phyloP scores from a whole-genome alignment of 2,797 vertebrate genomes.

The Coregonus suidteri region DNA sequence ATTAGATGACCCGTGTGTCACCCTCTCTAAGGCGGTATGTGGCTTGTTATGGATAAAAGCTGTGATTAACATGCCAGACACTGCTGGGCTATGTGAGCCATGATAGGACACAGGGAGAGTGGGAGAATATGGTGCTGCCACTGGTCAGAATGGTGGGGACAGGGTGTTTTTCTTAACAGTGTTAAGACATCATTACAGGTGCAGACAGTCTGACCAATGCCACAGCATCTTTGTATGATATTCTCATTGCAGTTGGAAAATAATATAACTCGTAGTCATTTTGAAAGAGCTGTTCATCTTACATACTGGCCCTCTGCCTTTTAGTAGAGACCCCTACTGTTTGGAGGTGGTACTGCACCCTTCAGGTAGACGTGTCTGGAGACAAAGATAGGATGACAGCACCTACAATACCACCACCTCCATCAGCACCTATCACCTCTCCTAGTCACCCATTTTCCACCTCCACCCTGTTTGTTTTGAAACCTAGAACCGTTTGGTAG shows the following conservation, averaged over 20 bases:
- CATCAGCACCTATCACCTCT: neutral
- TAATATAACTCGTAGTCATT: neutral
- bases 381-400: neutral
- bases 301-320: neutral
- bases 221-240: neutral
- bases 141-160: neutral
- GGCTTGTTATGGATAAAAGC: neutral
- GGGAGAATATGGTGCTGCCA: neutral
- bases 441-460: slow-evolving; percentile 21
- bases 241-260: neutral
- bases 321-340: neutral
- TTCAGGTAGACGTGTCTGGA: too few relatives aligned
- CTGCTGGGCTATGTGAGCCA: neutral
- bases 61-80: neutral
- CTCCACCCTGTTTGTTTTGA: slow-evolving; percentile 14
- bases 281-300: too few relatives aligned
- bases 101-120: neutral
- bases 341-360: neutral
- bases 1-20: slow-evolving; percentile 70
- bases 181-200: too few relatives aligned
- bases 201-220: neutral
- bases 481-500: slow-evolving; percentile 45
- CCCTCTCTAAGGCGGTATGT: slow-evolving; percentile 37
- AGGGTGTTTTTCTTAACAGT: neutral
- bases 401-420: neutral